Base-by-base conservation (phyloP, 1,140 invertebrate species). In the Meteorus sp. region DNA sequence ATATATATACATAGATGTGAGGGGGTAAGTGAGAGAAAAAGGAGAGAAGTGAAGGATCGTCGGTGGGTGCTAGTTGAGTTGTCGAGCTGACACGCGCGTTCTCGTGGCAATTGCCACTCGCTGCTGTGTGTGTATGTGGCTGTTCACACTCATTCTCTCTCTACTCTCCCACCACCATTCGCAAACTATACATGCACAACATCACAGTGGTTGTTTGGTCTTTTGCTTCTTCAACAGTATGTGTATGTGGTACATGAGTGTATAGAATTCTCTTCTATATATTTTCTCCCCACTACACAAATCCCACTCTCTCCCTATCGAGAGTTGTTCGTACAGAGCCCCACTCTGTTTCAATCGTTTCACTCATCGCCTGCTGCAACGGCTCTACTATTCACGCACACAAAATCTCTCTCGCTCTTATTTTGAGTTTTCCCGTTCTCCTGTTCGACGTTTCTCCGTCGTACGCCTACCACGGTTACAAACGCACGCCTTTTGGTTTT, bases 61-160 rank as follows among this genome's bases (percentile, higher is more conserved):
- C 70, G 67, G 67, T 70, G 77, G 76, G 78, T 77, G 78, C 78
- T 80, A 79, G 78, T 80, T 80, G 78, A 79, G 78, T 80, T 80
- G 78, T 80, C 77, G 76, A 77, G 71, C 75, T 79, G 78, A 79
- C 78, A 79, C 78, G 77, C 78, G 77, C 73, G 76, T 73, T 74
- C 65, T 68, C 69, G 39, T 52, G 45, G 45, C 45, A 48, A 48
- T 48, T 27, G 15, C 47, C 58, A 27, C 29, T 58, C 13, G n/a
- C n/a, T n/a, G n/a, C n/a, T n/a, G n/a, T n/a, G n/a, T n/a, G n/a
- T n/a, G n/a, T n/a, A n/a, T n/a, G n/a, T n/a, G n/a, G n/a, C n/a
- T n/a, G n/a, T n/a, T n/a, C n/a, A n/a, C n/a, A n/a, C n/a, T n/a
- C 44, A 20, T 47, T 50, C 17, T 19, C 31, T 31, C 33, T 9